Evolutionary conservation across 2,888 invertebrate genomes (phyloP).

Genomic region (Isoperla grammatica): DNA sequence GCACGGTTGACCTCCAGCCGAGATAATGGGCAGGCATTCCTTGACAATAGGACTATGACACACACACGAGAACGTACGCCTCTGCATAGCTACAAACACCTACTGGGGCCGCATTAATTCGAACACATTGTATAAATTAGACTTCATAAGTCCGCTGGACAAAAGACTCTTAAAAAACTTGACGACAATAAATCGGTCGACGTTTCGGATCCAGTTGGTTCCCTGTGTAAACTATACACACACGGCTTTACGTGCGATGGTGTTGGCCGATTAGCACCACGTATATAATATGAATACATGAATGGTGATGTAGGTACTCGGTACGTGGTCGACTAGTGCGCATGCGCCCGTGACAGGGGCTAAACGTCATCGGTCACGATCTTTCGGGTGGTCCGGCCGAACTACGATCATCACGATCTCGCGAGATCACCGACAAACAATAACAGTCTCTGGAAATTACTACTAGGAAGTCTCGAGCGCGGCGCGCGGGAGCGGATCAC

Average conservation of each 20-base stretch:
- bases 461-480: slow-evolving; percentile 8
- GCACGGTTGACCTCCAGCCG: neutral
- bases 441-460: slow-evolving; percentile 10
- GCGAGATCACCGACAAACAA: slow-evolving; percentile 13
- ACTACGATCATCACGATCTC: slow-evolving; percentile 2
- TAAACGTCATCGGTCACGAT: slow-evolving; percentile 7
- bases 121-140: slow-evolving; percentile 12
- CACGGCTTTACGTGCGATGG: slow-evolving; percentile 11
- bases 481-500: slow-evolving; percentile 7
- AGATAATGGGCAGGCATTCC: slow-evolving; percentile 6
- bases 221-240: slow-evolving; percentile 17
- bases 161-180: slow-evolving; percentile 17
- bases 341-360: neutral
- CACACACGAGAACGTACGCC: slow-evolving; percentile 8
- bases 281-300: slow-evolving; percentile 26
- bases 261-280: slow-evolving; percentile 18
- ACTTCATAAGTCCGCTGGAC: slow-evolving; percentile 19
- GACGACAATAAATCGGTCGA: slow-evolving; percentile 18
- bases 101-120: slow-evolving; percentile 7
- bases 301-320: slow-evolving; percentile 6
- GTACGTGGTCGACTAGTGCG: neutral
- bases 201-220: slow-evolving; percentile 14
- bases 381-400: slow-evolving; percentile 12
- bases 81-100: slow-evolving; percentile 11
- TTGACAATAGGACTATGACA: neutral